phyloP scores from a whole-genome alignment of 2,113 vertebrate species.

The Paracanthobrama guichenoti region DNA sequence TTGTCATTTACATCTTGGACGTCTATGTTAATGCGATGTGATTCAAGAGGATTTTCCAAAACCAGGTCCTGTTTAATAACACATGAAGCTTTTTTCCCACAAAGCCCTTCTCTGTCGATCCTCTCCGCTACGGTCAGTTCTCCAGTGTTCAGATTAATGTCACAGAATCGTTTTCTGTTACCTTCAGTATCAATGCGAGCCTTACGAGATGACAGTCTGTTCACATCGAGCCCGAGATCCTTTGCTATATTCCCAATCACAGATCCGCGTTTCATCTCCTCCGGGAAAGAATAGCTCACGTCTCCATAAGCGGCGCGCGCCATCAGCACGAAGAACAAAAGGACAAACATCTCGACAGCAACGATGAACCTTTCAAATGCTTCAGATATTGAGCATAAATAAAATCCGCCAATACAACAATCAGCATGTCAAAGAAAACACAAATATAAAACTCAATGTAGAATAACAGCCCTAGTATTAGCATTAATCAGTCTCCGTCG shows the following conservation, averaged over 20 bases:
- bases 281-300: no score
- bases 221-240: no score
- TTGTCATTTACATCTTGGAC: conserved; percentile 77
- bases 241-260: conserved; percentile 22
- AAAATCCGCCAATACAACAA: neutral
- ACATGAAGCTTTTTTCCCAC: conserved; percentile 62
- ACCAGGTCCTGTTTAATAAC: conserved; percentile 71
- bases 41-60: conserved; percentile 54
- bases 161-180: no score
- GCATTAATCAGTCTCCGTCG: neutral
- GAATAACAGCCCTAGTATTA: neutral
- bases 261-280: no score
- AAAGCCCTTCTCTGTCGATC: conserved; percentile 74
- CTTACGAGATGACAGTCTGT: no score
- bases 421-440: conserved; percentile 28
- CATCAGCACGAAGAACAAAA: no score
- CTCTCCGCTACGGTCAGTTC: conserved; percentile 66
- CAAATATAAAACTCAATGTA: conserved; percentile 14
- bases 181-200: no score
- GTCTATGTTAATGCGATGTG: conserved; percentile 57
- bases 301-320: no score
- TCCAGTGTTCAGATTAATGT: conserved; percentile 55
- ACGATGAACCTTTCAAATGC: neutral
- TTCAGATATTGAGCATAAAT: neutral
- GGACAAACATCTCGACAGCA: no score